A percentile compares a stretch with the other conserved stretches of the same genome.
phyloP scores from a whole-genome alignment of 2,797 vertebrate genomes.

The Taenioides sp. region DNA sequence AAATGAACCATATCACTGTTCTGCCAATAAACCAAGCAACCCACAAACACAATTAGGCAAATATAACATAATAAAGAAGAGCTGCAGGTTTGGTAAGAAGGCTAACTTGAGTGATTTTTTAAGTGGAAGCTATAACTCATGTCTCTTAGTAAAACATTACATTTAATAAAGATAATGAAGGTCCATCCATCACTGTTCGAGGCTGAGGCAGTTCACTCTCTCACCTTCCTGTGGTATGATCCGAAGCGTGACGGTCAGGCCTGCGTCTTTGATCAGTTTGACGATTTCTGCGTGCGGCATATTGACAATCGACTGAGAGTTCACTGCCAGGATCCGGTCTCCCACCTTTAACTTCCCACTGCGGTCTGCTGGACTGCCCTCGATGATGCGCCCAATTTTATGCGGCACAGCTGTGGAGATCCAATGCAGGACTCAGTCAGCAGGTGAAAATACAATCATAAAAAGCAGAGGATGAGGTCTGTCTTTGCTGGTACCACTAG shows the following conservation, averaged over 20 bases:
- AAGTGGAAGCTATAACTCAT: background rate
- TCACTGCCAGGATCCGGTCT: constrained; percentile 97
- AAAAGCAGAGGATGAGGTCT: constrained; percentile 26
- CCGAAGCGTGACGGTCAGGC: constrained; percentile 94
- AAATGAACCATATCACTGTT: background rate
- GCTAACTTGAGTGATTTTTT: background rate
- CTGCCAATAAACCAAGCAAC: background rate
- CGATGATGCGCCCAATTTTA: constrained; percentile 98
- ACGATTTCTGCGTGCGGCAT: constrained; percentile 99
- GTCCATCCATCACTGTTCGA: constrained; percentile 22
- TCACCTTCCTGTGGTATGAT: constrained; percentile 98
- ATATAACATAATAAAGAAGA: background rate
- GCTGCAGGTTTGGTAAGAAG: background rate
- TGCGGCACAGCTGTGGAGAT: constrained; percentile 88
- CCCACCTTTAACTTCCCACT: constrained; percentile 96
- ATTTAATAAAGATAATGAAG: constrained; percentile 13
- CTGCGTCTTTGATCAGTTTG: constrained; percentile 98
- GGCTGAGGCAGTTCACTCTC: constrained; percentile 40
- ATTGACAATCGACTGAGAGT: constrained; percentile 94
- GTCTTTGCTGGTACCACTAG: constrained; percentile 32
- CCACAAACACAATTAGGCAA: background rate
- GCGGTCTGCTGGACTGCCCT: constrained; percentile 96
- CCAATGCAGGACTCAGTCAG: constrained; percentile 24
- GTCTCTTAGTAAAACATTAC: constrained; percentile 14
- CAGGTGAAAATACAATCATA: constrained; percentile 34